Evolutionary conservation across 2,797 vertebrate species (phyloP).

Genomic region (Helicolenus hilgendorfi): DNA sequence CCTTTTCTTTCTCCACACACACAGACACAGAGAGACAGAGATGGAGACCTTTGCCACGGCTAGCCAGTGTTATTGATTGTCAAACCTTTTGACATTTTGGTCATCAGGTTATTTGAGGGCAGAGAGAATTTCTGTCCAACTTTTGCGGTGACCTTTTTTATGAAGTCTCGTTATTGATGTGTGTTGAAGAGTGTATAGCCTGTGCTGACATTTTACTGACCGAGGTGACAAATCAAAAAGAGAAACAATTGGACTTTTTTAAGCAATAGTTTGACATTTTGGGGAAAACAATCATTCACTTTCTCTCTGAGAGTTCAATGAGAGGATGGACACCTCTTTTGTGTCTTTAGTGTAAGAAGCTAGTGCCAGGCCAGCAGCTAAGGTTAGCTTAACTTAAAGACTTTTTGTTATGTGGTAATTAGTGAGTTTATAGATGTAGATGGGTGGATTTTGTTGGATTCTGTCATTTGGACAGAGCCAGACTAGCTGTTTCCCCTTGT

Average conservation of each 20-base stretch:
- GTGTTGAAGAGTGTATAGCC: background rate
- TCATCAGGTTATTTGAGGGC: slow-evolving; percentile 50
- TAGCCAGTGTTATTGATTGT: slow-evolving; percentile 46
- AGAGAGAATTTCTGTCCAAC: slow-evolving; percentile 14
- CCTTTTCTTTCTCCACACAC: background rate
- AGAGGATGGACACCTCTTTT: too few relatives aligned
- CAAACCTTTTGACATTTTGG: slow-evolving; percentile 55
- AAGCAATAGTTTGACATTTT: background rate
- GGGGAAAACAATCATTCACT: background rate
- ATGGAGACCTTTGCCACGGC: slow-evolving; percentile 36
- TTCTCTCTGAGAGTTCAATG: background rate
- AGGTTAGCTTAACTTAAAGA: background rate
- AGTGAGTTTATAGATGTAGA: background rate
- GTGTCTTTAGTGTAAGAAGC: background rate
- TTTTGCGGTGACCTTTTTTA: slow-evolving; percentile 35
- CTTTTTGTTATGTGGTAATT: background rate
- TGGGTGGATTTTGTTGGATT: background rate
- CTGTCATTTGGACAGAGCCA: background rate
- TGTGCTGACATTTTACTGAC: background rate
- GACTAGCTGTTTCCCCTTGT: background rate
- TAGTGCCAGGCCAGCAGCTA: background rate
- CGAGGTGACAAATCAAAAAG: background rate
- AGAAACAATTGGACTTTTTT: background rate
- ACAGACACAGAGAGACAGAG: background rate
- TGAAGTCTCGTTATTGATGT: slow-evolving; percentile 24